A percentile compares a stretch with the other conserved stretches of the same genome.
Conservation (phyloP, 2,113 vertebrate genomes). For the Triplophysa siluroides region DNA sequence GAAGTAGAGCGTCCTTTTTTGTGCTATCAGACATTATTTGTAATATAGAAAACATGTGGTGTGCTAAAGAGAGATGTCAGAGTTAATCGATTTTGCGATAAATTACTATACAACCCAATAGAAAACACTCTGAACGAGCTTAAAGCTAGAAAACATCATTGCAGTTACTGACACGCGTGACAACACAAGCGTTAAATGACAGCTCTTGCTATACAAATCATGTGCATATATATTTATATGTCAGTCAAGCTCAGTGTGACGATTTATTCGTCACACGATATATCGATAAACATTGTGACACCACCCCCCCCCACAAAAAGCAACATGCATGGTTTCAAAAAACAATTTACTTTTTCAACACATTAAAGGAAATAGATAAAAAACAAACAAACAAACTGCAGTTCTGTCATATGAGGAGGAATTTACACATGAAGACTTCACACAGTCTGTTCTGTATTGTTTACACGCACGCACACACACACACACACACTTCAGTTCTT, state of each 20-base stretch:
- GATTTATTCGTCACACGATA: no score
- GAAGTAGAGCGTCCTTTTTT: not conserved
- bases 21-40: no score
- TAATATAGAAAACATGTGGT: not conserved
- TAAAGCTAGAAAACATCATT: no score
- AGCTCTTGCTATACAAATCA: no score
- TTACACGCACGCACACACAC: slow-evolving; percentile 4
- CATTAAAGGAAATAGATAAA: slow-evolving; percentile 48
- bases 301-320: not conserved
- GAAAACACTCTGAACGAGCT: no score
- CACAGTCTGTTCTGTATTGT: slow-evolving; percentile 41
- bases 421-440: slow-evolving; percentile 45
- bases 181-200: no score
- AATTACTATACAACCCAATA: no score
- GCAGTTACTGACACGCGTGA: no score
- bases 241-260: no score
- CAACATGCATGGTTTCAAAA: slow-evolving; percentile 39
- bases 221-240: no score
- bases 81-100: no score
- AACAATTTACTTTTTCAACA: slow-evolving; percentile 53
- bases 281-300: no score
- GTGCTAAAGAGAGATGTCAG: not conserved
- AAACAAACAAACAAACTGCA: slow-evolving; percentile 27
- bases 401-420: slow-evolving; percentile 32
- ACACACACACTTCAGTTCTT: slow-evolving; percentile 27